Evolutionary conservation across 2,888 invertebrate species (phyloP), one percentile per base, ranked within the genome.

Genomic region (Frankliniella fusca): DNA sequence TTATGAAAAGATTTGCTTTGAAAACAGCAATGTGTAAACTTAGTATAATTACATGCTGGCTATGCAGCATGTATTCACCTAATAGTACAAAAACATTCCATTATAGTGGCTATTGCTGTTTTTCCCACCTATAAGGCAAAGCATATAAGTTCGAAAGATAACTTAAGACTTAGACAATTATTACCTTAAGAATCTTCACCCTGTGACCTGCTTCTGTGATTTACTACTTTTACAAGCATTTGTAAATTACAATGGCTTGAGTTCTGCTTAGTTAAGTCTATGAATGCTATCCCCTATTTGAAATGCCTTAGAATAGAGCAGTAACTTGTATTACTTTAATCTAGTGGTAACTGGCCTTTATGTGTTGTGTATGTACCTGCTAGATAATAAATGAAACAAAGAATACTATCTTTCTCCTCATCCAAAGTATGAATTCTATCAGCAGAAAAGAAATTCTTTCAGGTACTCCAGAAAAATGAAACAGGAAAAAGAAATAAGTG

Each of bases 171-270:
- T 76, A 76, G 23, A 76, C 9, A 5, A 76, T 76, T n/a, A 8
- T 61, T 61, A 61, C 18, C 11, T 20, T 76, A 23, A 27, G 23
- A 12, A 12, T 76, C 3, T 76, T 23, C 11, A 76, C 70, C 70
- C 27, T 23, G 70, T 76, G 70, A 76, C 70, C 70, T 76, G 70
- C 70, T 76, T 76, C 61, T 20, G 61, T 61, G 61, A 61, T 61
- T n/a, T n/a, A 61, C n/a, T 61, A 23, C 27, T 76, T 27, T 76
- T 27, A 76, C 27, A 27, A 27, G 70, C 27, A 10, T 12, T 27
- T 27, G 10, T 23, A 76, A 27, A 23, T 23, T 23, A 23, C 27
- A 12, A 11, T 27, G 12, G 70, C 23, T 70, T 23, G 20, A 9
- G 20, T 12, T 10, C 23, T 76, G 70, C 27, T 2, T 76, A 0